Evolutionary conservation across 2,113 vertebrate genomes (phyloP).

Genomic region (Misgurnus mizolepis): DNA sequence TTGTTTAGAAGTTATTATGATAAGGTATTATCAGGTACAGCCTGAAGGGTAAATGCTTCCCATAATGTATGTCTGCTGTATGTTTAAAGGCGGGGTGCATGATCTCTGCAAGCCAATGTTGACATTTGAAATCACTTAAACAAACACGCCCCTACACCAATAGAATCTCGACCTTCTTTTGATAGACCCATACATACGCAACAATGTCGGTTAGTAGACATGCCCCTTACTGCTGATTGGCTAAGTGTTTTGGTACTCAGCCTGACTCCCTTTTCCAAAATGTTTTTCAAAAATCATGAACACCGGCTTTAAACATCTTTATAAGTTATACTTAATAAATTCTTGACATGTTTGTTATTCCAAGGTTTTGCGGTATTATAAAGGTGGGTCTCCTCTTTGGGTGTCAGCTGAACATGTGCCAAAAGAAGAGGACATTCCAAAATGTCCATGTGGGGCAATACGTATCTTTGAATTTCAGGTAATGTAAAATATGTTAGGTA

Average conservation of each 20-base stretch:
- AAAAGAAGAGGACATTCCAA: conserved; percentile 80
- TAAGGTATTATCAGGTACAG: neutral
- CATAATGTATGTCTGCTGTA: neutral
- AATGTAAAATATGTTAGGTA: conserved; percentile 25
- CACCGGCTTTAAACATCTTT: no score
- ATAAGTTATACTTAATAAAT: no score
- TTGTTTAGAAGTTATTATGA: neutral
- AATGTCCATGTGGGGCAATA: conserved; percentile 86
- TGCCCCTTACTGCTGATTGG: no score
- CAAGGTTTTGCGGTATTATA: conserved; percentile 91
- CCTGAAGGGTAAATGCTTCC: neutral
- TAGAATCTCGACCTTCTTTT: no score
- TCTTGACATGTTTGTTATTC: neutral
- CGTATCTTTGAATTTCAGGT: conserved; percentile 97
- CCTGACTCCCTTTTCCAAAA: no score
- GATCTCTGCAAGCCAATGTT: no score
- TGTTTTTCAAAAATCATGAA: neutral
- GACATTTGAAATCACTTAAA: no score
- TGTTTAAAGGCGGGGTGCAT: neutral
- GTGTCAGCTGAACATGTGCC: conserved; percentile 85
- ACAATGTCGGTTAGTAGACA: no score
- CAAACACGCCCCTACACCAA: no score
- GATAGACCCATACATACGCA: no score
- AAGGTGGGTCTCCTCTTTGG: conserved; percentile 84
- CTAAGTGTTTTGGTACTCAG: no score